A percentile compares a stretch with the other conserved stretches of the same genome.
phyloP scores from a whole-genome alignment of 2,113 vertebrate genomes.

The Paraplagusia blochii region DNA sequence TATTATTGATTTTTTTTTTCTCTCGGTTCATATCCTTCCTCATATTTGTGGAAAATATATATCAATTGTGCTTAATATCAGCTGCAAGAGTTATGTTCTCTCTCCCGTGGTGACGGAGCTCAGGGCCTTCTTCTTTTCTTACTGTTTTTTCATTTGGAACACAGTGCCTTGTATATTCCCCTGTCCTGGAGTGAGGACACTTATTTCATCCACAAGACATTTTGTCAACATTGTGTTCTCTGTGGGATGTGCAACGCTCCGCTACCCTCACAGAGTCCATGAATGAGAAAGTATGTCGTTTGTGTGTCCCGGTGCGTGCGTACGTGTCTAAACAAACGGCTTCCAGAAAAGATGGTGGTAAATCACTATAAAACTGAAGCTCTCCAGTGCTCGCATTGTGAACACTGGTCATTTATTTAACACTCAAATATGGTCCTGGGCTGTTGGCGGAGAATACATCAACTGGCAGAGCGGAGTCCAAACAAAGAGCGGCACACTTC shows the following conservation, averaged over 20 bases:
- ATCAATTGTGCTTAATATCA: slow-evolving; percentile 33
- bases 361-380: slow-evolving; percentile 58
- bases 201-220: slow-evolving; percentile 53
- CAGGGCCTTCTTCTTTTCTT: slow-evolving; percentile 23
- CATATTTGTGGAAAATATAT: slow-evolving; percentile 23
- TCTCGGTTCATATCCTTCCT: neutral
- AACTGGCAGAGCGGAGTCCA: slow-evolving; percentile 51
- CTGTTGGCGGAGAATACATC: slow-evolving; percentile 61
- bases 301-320: slow-evolving; percentile 18
- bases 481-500: slow-evolving; percentile 73
- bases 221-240: slow-evolving; percentile 51
- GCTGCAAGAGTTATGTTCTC: slow-evolving; percentile 43
- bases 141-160: slow-evolving; percentile 41
- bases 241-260: slow-evolving; percentile 37
- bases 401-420: slow-evolving; percentile 71
- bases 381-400: slow-evolving; percentile 55
- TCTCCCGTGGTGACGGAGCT: slow-evolving; percentile 39
- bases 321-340: slow-evolving; percentile 34
- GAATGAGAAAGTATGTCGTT: slow-evolving; percentile 32
- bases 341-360: slow-evolving; percentile 39
- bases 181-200: slow-evolving; percentile 31
- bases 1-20: slow-evolving; percentile 6
- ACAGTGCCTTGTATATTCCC: slow-evolving; percentile 35
- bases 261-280: slow-evolving; percentile 20
- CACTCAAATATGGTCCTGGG: slow-evolving; percentile 67